Base-by-base conservation (phyloP, 1,140 invertebrate species). In the Zophobas atratus region DNA sequence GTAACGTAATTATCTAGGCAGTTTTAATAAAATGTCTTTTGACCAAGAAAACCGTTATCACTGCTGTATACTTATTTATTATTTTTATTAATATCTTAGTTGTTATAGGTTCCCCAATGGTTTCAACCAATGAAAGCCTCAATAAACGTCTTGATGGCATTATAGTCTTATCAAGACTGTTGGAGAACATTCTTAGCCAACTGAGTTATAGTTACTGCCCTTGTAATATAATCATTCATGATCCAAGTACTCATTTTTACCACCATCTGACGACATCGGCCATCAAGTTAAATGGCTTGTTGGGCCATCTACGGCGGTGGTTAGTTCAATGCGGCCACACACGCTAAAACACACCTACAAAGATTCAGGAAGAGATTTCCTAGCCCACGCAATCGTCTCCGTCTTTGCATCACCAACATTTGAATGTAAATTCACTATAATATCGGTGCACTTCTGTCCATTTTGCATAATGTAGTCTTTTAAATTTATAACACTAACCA, bases 271-370 rank as follows among this genome's bases (percentile, higher is more conserved):
- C 63, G 63, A 70, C 43, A 46, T 46, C 33, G 33, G 48, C 71
- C 71, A 73, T 73, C 41, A 49, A 36, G 51, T 72, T 53, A 72
- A 72, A 33, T 72, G 48, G 20, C 70, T 56, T 73, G 71, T 55
- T 41, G 71, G 49, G n/a, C 71, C 71, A 73, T 73, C 71, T 73
- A 73, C 55, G 55, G 71, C 49, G 71, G 49, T 73, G 71, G 71
- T 73, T 73, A 73, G 55, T 73, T 73, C 71, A 73, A 36, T 73
- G 55, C 55, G 71, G 55, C 71, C 71, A 73, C 71, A 73, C 71
- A 73, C 71, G 71, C 71, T 73, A 55, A 73, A 36, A 43, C 49
- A 73, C 71, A 73, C 49, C 49, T 56, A 55, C 49, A 67, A 67
- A 67, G 60, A 67, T 67, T 46, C 60, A 73, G 71, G 71, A 73